Evolutionary conservation across 2,113 vertebrate species (phyloP).

Genomic region (Perognathus longimembris): DNA sequence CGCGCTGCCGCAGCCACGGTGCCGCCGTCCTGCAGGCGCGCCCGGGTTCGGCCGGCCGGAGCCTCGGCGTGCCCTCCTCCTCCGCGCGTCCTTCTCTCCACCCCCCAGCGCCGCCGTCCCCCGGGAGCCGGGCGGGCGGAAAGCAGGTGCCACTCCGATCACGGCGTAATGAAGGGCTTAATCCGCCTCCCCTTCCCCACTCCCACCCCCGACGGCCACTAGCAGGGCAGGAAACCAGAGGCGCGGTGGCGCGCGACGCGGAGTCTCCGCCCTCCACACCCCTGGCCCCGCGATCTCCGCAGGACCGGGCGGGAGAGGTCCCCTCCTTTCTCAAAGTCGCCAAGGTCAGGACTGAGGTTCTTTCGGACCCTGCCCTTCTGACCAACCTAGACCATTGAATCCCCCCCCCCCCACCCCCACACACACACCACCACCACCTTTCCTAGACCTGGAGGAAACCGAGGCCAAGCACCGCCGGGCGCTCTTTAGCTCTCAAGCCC

Average conservation of each 20-base stretch:
- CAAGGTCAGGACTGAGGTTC: neutral
- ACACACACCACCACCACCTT: too few species aligned
- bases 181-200: constrained; percentile 87
- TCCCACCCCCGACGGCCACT: constrained; percentile 36
- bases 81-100: constrained; percentile 84
- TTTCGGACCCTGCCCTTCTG: neutral
- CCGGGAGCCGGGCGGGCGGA: constrained; percentile 81
- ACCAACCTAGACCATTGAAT: neutral
- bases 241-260: neutral
- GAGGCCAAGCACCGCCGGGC: neutral
- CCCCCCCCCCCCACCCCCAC: too few species aligned
- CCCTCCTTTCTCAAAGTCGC: constrained; percentile 4
- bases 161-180: constrained; percentile 96
- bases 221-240: neutral
- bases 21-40: constrained; percentile 71
- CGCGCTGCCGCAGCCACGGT: constrained; percentile 71
- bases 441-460: neutral
- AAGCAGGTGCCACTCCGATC: constrained; percentile 94
- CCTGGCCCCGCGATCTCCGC: neutral
- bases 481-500: neutral
- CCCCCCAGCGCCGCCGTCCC: constrained; percentile 77
- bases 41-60: constrained; percentile 57
- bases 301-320: neutral
- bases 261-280: constrained; percentile 51
- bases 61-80: constrained; percentile 85